Base-by-base conservation (phyloP, 1,140 invertebrate species). In the Thaumatotibia leucotreta region DNA sequence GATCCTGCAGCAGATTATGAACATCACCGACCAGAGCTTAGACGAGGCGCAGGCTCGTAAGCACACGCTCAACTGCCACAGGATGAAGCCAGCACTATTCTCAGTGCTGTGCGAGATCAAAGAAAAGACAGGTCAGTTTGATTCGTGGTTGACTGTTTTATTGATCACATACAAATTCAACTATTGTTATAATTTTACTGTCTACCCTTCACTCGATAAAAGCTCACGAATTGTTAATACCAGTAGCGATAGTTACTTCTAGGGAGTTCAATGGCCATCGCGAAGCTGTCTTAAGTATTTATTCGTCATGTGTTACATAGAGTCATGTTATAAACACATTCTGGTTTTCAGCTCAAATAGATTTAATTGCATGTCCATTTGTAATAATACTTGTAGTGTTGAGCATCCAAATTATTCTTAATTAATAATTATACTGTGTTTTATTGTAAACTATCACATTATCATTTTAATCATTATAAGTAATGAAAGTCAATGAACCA, bases 1-100 rank as follows among this genome's bases (percentile, higher is more conserved):
- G 88, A 97, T 99, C 77, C 92, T 99, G 52, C 97, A 99, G 89
- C 98, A 99, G 91, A 99, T 99, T 61, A 99, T 99, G 97, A 99
- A 98, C 86, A 99, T 99, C 75, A 99, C 98, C 14, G 98, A 99
- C 91, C 98, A 99, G 92, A 98, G 97, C 77, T 93, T 99, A 74
- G 98, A 99, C 89, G 98, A 99, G 92, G 98, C 98, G 24, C 98
- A 99, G 93, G 98, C 98, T 33, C 96, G 98, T 86, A 98, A 98
- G 93, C 97, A 98, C 91, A 98, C 97, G 64, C 92, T 98, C 58
- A 98, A 98, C 87, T 98, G 97, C 91, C 97, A 98, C 91, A 95
- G 97, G 87, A 98, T 98, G 97, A 98, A 98, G 91, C 97, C 97
- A 70, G 97, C 98, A 17, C 93, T 99, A 72, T 99, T 98, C 93